phyloP scores from a whole-genome alignment of 2,797 vertebrate genomes.

The Ambastaia sidthimunki region DNA sequence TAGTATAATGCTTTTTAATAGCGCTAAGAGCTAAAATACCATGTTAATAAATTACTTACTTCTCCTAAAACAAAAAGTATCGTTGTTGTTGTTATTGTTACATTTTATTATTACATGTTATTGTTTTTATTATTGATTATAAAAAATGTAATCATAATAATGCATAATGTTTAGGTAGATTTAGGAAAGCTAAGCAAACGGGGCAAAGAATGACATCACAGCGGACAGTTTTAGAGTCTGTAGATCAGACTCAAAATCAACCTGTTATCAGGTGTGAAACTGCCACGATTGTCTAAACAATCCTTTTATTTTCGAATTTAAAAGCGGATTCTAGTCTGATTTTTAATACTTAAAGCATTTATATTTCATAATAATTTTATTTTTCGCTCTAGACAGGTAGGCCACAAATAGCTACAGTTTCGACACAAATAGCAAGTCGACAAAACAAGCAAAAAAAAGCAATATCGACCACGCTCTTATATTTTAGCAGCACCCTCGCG shows the following conservation, averaged over 20 bases:
- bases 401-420: slow-evolving; percentile 1
- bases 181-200: not conserved
- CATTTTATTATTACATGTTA: too few relatives aligned
- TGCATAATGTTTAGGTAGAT: not conserved
- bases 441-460: not conserved
- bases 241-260: not conserved
- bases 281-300: not conserved
- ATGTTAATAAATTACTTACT: too few relatives aligned
- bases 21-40: not conserved
- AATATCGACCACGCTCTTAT: not conserved
- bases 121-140: too few relatives aligned
- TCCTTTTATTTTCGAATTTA: not conserved
- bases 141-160: not conserved
- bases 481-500: not conserved
- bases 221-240: not conserved
- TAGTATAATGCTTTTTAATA: not conserved
- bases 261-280: not conserved
- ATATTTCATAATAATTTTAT: not conserved
- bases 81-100: too few relatives aligned
- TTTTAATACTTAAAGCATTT: not conserved
- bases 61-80: too few relatives aligned
- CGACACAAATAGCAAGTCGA: not conserved
- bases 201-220: not conserved
- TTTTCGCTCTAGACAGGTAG: not conserved
- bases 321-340: not conserved